Evolutionary conservation across 2,797 vertebrate species (phyloP), one percentile per base, ranked within the genome.

Genomic region (Hirundo rustica): DNA sequence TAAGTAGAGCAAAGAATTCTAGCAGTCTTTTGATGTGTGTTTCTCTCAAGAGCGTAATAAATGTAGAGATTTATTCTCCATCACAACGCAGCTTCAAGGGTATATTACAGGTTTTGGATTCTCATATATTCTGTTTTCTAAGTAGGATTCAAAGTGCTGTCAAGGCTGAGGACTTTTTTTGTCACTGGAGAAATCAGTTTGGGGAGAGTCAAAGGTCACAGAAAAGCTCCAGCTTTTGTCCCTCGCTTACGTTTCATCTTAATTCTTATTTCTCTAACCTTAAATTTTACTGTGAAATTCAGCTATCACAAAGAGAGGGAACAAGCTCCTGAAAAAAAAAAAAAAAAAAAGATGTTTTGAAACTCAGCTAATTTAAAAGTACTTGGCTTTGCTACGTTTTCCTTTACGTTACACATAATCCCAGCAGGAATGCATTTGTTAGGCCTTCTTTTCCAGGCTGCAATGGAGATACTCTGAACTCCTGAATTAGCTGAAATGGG

Each of bases 211-310:
- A 34, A 9, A 36, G 5, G 2, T 60, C 10, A 34, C 21, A 48
- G 7, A 30, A 48, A 42, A 66, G 5, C 13, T 66, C 44, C 53
- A 44, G 12, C 11, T 77, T 67, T 20, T 55, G 14, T 14, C 60
- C 10, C 16, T 82, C 3, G 1, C 7, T 79, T 67, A 18, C 0
- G 0, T 42, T 22, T 40, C 22, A 6, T 48, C 5, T 14, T 14
- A 30, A 3, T 22, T 55, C 26, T 36, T 7, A 0, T n/a, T 66
- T 38, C 16, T 29, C 20, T 27, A 44, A 22, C 7, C 2, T 60
- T 71, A 48, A 27, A 40, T 61, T 38, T 61, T 19, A 77, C 5
- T 4, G 3, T 5, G 13, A 61, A 61, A 45, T 50, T 38, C 26
- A 60, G 2, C 11, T 22, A 53, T 20, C 12, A 42, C 10, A 36